Percentiles rank a stretch among this genome's conserved stretches.
Evolutionary conservation across 2,797 vertebrate species (phyloP).

Genomic region (Acestrorhynchus altus): DNA sequence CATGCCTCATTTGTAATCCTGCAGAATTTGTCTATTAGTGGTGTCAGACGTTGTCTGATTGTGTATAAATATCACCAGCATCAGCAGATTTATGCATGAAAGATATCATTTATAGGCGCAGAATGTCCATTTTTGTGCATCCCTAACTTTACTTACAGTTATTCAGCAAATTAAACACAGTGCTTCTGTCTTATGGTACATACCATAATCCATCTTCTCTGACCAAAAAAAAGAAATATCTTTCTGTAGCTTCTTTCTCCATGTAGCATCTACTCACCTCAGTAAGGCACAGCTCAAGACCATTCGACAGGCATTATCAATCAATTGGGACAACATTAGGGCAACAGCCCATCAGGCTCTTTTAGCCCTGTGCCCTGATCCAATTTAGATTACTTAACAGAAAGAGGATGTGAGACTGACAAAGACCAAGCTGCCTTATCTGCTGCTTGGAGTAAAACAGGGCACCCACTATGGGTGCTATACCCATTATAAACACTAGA

Average conservation of each 20-base stretch:
- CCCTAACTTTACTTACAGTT: no score
- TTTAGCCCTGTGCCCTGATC: constrained; percentile 61
- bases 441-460: constrained; percentile 63
- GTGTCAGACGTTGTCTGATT: no score
- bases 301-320: constrained; percentile 67
- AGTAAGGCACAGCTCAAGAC: constrained; percentile 41
- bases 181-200: no score
- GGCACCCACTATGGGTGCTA: not conserved
- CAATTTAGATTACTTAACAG: constrained; percentile 74
- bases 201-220: no score
- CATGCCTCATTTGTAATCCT: no score
- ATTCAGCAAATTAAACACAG: no score
- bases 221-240: no score
- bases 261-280: constrained; percentile 1
- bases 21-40: no score
- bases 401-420: constrained; percentile 58
- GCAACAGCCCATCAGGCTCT: constrained; percentile 45
- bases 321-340: constrained; percentile 67
- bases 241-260: not conserved
- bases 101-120: no score
- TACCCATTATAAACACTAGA: not conserved
- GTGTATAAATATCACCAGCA: no score
- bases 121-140: no score
- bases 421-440: constrained; percentile 70
- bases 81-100: no score